Evolutionary conservation across 2,888 invertebrate genomes (phyloP), one percentile per base, ranked within the genome.

Genomic region (Gastrophysa polygoni): DNA sequence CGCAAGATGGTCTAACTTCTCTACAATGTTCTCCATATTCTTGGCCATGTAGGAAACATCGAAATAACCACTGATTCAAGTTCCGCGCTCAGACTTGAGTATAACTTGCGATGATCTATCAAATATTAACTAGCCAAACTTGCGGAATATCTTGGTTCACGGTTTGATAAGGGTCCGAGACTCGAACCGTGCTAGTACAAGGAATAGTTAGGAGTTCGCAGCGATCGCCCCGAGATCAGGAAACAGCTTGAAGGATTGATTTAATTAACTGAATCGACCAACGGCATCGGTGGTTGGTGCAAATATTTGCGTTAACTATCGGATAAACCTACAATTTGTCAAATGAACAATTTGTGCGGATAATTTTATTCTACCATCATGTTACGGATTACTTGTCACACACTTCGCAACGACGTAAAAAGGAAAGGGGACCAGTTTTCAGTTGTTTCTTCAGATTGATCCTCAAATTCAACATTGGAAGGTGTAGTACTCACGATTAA

Each of bases 171-270:
- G 62, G 62, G 62, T 62, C 52, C 52, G 17, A 44, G 55, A 55
- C 44, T 58, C 52, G 62, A 49, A 58, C 56, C 49, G 20, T 7
- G 28, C 8, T 28, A n/a, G 24, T 5, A 24, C 24, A 24, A 24
- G 34, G 57, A 52, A 55, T 55, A 62, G 58, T 58, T 62, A 46
- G 24, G 46, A 62, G 58, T 62, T 58, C 56, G 46, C 58, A 58
- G 38, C 44, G 55, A 38, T 38, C 58, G 58, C 49, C 58, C 58
- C 49, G 44, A 58, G 62, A 63, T 55, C 54, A 32, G 32, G 34
- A 49, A 38, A 46, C 24, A 55, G 46, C 56, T 50, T 48, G 34
- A 6, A 21, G 50, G 59, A 62, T 55, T 59, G 54, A 62, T 62
- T 62, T 63, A 63, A 59, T 59, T 58, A 63, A 59, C 59, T 49